These are phyloP conservation scores for Garrulus glandarius DNA, from an alignment of 2,797 vertebrate species.

Conservation along the genomic window DNA sequence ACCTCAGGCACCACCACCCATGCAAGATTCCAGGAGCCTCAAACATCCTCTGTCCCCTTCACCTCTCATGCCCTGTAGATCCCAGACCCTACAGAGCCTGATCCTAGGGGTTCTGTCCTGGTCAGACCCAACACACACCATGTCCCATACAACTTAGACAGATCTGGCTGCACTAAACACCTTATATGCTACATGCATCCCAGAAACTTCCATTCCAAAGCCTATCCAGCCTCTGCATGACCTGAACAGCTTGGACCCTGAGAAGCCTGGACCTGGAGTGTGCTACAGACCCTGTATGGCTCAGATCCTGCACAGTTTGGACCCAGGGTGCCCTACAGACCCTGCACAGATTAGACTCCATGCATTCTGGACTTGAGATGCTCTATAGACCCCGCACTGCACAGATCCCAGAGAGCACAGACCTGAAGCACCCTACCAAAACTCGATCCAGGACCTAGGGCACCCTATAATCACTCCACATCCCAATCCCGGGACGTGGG, in stretches of 20 bases:
- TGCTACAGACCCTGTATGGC: not conserved
- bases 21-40: not conserved
- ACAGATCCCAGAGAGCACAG: accelerated
- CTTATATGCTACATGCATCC: accelerated
- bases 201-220: not conserved
- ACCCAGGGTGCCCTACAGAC: not conserved
- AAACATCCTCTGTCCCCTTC: not conserved
- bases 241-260: not conserved
- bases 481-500: accelerated
- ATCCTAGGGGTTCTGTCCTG: accelerated
- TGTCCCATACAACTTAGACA: not conserved
- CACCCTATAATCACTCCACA: not conserved
- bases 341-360: not conserved
- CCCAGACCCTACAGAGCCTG: not conserved
- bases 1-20: not conserved
- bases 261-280: not conserved
- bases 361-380: accelerated
- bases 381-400: accelerated
- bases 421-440: not conserved
- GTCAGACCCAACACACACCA: not conserved
- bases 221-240: not conserved
- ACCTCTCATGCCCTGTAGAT: accelerated
- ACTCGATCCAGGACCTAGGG: not conserved
- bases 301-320: not conserved
- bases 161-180: not conserved